phyloP scores from a whole-genome alignment of 2,888 invertebrate genomes.

The Craniophora ligustri region DNA sequence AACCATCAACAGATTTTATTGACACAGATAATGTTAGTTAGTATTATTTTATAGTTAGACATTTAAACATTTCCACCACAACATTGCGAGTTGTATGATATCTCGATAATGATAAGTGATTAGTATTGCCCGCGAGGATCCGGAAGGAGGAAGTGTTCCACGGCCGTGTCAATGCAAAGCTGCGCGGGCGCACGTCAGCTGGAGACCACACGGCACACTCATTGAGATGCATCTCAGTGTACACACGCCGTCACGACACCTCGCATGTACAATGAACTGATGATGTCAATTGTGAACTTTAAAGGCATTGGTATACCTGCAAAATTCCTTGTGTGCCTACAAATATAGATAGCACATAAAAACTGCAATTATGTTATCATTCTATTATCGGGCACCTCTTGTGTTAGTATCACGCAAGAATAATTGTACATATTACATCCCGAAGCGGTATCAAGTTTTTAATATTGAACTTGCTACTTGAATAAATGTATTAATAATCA shows the following conservation, averaged over 20 bases:
- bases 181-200: conserved; percentile 58
- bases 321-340: conserved; percentile 35
- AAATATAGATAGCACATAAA: conserved; percentile 27
- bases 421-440: too few relatives aligned
- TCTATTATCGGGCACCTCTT: conserved; percentile 15
- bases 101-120: conserved; percentile 64
- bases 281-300: conserved; percentile 61
- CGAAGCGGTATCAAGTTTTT: too few relatives aligned
- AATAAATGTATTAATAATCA: too few relatives aligned
- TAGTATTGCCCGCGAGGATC: conserved; percentile 76
- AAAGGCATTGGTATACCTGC: conserved; percentile 31
- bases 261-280: conserved; percentile 59
- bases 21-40: not conserved
- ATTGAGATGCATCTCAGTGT: conserved; percentile 68
- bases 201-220: conserved; percentile 58
- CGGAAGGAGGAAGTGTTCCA: conserved; percentile 83
- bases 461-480: too few relatives aligned
- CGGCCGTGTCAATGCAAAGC: conserved; percentile 68
- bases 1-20: too few relatives aligned
- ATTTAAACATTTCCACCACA: not conserved
- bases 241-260: conserved; percentile 45
- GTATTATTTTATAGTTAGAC: not conserved
- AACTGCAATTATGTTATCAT: not conserved
- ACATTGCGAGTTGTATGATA: conserved; percentile 36
- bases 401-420: too few relatives aligned